These are phyloP conservation scores for Champsocephalus esox DNA, from an alignment of 2,797 vertebrate species.

Conservation along the genomic window DNA sequence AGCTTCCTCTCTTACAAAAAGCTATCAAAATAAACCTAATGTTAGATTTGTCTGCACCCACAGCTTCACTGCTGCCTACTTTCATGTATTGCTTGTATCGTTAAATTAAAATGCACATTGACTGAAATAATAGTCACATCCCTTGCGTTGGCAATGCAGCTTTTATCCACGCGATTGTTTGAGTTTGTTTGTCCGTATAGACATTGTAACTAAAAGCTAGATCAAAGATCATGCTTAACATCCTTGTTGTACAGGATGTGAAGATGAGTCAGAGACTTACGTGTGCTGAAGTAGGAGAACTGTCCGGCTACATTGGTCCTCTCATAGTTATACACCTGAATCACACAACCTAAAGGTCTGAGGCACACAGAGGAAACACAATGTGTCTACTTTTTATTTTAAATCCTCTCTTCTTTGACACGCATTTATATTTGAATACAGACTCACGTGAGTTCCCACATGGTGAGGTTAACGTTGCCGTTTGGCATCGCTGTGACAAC, in stretches of 20 bases:
- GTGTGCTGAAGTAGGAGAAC: conserved; percentile 86
- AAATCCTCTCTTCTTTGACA: neutral
- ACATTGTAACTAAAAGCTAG: neutral
- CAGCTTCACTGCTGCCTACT: neutral
- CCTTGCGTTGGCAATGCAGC: neutral
- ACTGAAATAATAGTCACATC: neutral
- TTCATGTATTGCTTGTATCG: too few species aligned
- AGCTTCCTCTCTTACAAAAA: neutral
- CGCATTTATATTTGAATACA: neutral
- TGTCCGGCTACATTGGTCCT: conserved; percentile 76
- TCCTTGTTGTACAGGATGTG: neutral
- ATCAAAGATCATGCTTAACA: neutral
- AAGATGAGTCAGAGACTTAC: conserved; percentile 66
- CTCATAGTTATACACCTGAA: conserved; percentile 78
- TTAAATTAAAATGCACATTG: neutral
- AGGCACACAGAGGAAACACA: conserved; percentile 36
- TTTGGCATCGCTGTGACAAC: conserved; percentile 64
- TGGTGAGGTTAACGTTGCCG: conserved; percentile 83
- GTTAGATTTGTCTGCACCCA: neutral
- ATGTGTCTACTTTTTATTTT: neutral
- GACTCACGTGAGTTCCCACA: conserved; percentile 82
- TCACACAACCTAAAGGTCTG: conserved; percentile 72
- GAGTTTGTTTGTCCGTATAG: neutral
- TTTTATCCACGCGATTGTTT: neutral
- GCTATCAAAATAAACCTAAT: neutral